Evolutionary conservation across 2,797 vertebrate species (phyloP).

Genomic region (Myiothlypis coronata): DNA sequence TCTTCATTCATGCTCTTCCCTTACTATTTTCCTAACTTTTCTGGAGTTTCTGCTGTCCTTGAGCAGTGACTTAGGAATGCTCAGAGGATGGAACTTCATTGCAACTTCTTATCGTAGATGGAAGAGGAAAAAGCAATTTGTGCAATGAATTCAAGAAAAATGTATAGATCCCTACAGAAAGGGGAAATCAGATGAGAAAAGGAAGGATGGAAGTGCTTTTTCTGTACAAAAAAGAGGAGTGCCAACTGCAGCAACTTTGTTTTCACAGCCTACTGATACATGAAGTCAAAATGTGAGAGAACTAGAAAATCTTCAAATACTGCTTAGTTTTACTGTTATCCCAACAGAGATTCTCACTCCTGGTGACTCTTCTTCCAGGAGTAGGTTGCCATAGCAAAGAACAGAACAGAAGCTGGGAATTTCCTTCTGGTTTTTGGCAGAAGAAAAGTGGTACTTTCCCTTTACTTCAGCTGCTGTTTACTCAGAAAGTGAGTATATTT

Average conservation of each 20-base stretch:
- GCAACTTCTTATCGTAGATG: background rate
- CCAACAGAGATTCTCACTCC: background rate
- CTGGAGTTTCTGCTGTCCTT: background rate
- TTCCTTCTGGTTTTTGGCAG: conserved; percentile 7
- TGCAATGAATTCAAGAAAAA: background rate
- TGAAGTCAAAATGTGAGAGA: background rate
- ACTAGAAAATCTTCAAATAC: background rate
- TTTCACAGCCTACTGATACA: background rate
- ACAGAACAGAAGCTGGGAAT: background rate
- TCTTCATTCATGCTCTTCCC: background rate
- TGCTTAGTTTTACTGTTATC: background rate
- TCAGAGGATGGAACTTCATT: background rate
- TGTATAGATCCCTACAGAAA: background rate
- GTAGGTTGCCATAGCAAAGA: background rate
- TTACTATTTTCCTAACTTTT: background rate
- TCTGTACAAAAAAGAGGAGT: background rate
- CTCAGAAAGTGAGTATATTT: background rate
- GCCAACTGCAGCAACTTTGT: background rate
- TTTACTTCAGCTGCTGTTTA: background rate
- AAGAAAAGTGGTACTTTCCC: background rate
- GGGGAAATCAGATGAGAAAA: background rate
- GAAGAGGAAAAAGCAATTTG: background rate
- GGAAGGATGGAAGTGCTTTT: background rate
- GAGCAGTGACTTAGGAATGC: background rate
- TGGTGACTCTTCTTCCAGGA: background rate